phyloP scores from a whole-genome alignment of 23 tunicate species.

The Ciona savignyi region DNA sequence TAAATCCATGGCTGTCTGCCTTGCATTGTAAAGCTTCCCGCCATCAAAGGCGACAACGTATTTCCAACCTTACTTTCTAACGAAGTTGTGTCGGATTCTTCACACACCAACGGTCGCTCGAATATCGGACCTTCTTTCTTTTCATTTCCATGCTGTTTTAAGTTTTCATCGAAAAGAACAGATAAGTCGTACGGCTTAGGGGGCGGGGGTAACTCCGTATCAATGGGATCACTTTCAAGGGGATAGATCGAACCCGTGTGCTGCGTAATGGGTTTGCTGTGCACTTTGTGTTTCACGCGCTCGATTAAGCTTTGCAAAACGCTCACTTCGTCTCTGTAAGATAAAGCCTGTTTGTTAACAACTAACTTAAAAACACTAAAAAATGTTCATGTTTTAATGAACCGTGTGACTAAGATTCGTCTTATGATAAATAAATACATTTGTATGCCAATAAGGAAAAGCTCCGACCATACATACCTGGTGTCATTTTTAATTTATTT shows the following conservation, averaged over 20 bases:
- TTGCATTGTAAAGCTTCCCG: too few relatives aligned
- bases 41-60: too few relatives aligned
- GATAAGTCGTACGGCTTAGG: constrained; percentile 34
- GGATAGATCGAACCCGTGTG: background rate
- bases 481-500: too few relatives aligned
- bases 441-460: too few relatives aligned
- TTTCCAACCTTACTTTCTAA: background rate
- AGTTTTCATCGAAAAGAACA: constrained; percentile 28
- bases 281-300: background rate
- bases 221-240: background rate
- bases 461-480: too few relatives aligned
- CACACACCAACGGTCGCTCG: background rate
- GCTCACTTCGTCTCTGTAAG: constrained; percentile 14
- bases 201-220: background rate
- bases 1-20: too few relatives aligned
- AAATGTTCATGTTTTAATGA: too few relatives aligned
- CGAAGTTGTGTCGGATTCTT: background rate
- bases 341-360: too few relatives aligned
- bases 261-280: background rate
- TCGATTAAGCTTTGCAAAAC: constrained; percentile 4
- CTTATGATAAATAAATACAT: too few relatives aligned
- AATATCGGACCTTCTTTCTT: background rate
- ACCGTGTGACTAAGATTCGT: too few relatives aligned
- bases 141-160: background rate
- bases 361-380: background rate